A percentile compares a stretch with the other conserved stretches of the same genome.
Conservation (phyloP, 2,797 vertebrate species). For the Molossus alvarezi region DNA sequence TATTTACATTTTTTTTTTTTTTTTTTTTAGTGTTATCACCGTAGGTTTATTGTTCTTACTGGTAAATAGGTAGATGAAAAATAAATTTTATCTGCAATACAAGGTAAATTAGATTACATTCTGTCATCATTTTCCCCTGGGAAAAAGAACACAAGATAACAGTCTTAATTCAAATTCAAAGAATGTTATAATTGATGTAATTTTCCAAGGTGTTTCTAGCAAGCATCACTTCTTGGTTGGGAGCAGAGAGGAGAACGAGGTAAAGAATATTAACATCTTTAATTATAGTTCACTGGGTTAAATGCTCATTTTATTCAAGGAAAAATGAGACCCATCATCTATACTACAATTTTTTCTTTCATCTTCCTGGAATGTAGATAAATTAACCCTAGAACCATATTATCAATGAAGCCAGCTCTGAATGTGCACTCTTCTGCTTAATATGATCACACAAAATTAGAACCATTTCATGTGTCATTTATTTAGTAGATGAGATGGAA, state of each 20-base stretch:
- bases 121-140: slow-evolving; percentile 8
- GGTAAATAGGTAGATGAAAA: slow-evolving; percentile 29
- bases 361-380: slow-evolving; percentile 29
- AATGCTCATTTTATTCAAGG: slow-evolving; percentile 59
- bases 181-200: not conserved
- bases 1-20: slow-evolving; percentile 44
- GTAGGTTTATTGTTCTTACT: slow-evolving; percentile 20
- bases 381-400: slow-evolving; percentile 20
- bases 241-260: slow-evolving; percentile 6
- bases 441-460: slow-evolving; percentile 66
- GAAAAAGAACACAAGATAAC: slow-evolving; percentile 27
- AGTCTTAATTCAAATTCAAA: slow-evolving; percentile 58
- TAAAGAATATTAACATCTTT: slow-evolving; percentile 64
- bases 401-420: slow-evolving; percentile 59
- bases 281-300: slow-evolving; percentile 61
- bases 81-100: slow-evolving; percentile 43
- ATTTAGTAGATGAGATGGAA: slow-evolving; percentile 83
- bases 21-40: slow-evolving; percentile 12
- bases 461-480: slow-evolving; percentile 86
- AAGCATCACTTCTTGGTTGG: not conserved
- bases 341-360: slow-evolving; percentile 23
- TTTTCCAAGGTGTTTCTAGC: not conserved
- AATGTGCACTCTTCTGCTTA: slow-evolving; percentile 68
- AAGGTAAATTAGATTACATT: slow-evolving; percentile 57
- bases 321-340: slow-evolving; percentile 42